phyloP scores from a whole-genome alignment of 2,888 invertebrate genomes.

The Nomada goodeniana region DNA sequence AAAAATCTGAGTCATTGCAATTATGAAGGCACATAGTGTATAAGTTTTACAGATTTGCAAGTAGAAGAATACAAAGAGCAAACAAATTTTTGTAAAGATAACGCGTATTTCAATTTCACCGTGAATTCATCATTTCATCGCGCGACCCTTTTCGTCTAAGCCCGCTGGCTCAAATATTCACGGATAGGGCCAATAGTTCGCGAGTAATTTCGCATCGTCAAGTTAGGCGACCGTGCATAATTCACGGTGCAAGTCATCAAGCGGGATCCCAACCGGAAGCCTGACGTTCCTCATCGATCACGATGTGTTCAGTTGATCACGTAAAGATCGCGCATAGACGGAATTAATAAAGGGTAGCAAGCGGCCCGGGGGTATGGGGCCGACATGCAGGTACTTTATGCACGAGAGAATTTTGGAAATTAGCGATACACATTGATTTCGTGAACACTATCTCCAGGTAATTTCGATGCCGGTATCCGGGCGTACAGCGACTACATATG shows the following conservation, averaged over 20 bases:
- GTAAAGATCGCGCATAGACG: slow-evolving; percentile 13
- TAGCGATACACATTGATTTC: slow-evolving; percentile 17
- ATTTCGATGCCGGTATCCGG: slow-evolving; percentile 10
- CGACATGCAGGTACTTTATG: slow-evolving; percentile 12
- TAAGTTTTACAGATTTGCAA: no score
- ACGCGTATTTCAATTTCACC: no score
- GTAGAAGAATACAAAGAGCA: no score
- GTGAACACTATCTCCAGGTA: slow-evolving; percentile 2
- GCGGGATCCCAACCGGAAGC: not conserved
- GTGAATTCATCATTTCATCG: not conserved
- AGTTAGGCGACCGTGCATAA: slow-evolving; percentile 12
- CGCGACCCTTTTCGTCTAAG: not conserved
- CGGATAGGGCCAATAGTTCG: not conserved
- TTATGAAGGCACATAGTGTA: no score
- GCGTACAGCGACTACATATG: not conserved
- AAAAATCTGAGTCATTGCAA: no score
- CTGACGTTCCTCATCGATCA: slow-evolving; percentile 11
- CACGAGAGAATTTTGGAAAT: slow-evolving; percentile 11
- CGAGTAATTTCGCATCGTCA: not conserved
- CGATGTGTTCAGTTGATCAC: slow-evolving; percentile 21
- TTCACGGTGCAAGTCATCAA: not conserved
- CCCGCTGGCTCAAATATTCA: not conserved
- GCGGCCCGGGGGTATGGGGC: not conserved
- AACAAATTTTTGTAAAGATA: no score
- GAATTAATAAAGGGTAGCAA: slow-evolving; percentile 22